These are phyloP conservation scores for Cyprinodon diabolis DNA, from an alignment of 2,797 vertebrate species.

Conservation along the genomic window DNA sequence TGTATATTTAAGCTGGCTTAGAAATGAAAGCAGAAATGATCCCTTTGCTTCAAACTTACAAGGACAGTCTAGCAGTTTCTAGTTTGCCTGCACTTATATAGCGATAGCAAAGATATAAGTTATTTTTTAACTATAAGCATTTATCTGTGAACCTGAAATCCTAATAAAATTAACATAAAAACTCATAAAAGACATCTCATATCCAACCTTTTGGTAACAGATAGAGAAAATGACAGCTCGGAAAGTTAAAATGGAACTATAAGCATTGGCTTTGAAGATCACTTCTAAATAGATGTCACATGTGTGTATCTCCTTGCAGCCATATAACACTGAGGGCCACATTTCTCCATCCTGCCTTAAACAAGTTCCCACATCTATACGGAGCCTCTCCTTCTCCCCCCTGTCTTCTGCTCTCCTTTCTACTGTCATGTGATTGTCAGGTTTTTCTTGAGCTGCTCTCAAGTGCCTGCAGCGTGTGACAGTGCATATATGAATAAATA, in stretches of 20 bases:
- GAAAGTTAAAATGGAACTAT: background rate
- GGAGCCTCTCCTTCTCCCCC: constrained; percentile 31
- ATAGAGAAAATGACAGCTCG: background rate
- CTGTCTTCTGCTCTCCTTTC: constrained; percentile 45
- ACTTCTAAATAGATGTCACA: constrained; percentile 6
- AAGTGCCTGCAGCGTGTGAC: constrained; percentile 68
- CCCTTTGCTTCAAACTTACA: too few relatives aligned
- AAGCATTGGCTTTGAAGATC: background rate
- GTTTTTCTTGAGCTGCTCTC: constrained; percentile 68
- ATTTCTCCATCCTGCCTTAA: constrained; percentile 26
- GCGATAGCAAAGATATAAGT: too few relatives aligned
- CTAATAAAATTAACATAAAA: background rate
- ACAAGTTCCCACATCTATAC: constrained; percentile 29
- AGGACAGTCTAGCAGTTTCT: too few relatives aligned
- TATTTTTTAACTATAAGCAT: background rate
- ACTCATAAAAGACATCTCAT: background rate
- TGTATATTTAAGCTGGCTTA: too few relatives aligned
- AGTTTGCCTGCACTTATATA: too few relatives aligned
- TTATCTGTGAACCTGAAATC: background rate
- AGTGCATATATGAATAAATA: constrained; percentile 78
- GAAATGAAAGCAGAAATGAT: too few relatives aligned
- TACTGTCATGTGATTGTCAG: constrained; percentile 66
- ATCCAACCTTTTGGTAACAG: background rate
- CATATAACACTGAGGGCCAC: constrained; percentile 22
- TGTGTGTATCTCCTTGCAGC: constrained; percentile 5